Evolutionary conservation across 2,113 vertebrate species (phyloP).

Genomic region (Lamprotornis superbus): DNA sequence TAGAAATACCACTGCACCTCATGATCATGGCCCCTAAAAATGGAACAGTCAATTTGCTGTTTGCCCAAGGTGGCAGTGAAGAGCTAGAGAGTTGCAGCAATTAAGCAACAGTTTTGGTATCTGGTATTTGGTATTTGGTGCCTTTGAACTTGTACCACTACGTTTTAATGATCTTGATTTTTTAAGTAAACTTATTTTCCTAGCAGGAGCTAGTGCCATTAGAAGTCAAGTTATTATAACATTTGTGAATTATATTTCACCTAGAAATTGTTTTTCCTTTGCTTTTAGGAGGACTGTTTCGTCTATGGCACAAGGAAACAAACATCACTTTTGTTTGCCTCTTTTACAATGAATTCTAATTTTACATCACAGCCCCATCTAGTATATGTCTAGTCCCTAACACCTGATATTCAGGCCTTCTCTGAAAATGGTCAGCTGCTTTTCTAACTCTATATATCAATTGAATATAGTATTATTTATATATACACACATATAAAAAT

Average conservation of each 20-base stretch:
- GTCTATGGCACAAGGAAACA: not conserved
- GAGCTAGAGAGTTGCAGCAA: not conserved
- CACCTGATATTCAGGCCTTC: not conserved
- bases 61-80: not conserved
- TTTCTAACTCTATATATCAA: not conserved
- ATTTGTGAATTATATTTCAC: not conserved
- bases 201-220: not conserved
- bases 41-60: not conserved
- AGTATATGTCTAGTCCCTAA: not conserved
- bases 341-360: not conserved
- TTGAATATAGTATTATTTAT: not conserved
- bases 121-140: too few species aligned
- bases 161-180: not conserved
- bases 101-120: not conserved
- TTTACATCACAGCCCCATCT: not conserved
- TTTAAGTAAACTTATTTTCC: not conserved
- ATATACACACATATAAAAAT: not conserved
- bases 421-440: not conserved
- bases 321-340: not conserved
- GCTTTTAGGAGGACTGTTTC: not conserved
- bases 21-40: not conserved
- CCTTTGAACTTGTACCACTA: not conserved
- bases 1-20: not conserved
- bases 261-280: not conserved
- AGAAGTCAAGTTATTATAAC: not conserved